Conservation (phyloP, 2,113 vertebrate genomes). For the Dinomys branickii region DNA sequence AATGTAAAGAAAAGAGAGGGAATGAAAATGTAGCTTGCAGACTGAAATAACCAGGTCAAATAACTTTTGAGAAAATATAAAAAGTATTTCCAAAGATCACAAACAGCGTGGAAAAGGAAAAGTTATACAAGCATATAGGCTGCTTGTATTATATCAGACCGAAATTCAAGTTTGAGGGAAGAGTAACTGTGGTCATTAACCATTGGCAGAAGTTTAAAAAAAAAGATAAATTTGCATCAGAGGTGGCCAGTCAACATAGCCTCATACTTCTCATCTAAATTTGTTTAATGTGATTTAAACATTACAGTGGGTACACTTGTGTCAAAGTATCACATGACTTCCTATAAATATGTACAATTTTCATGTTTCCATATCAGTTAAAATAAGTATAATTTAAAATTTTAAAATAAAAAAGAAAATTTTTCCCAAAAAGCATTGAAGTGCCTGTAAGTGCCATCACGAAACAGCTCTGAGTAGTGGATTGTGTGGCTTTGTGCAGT, state of each 20-base stretch:
- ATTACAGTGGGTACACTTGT: not conserved
- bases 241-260: not conserved
- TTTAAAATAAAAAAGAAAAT: not conserved
- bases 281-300: not conserved
- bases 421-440: not conserved
- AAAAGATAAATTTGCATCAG: not conserved
- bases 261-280: not conserved
- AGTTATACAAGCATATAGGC: not conserved
- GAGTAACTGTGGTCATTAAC: not conserved
- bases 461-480: not conserved
- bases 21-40: not conserved
- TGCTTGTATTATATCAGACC: not conserved
- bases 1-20: not conserved
- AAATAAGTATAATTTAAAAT: not conserved
- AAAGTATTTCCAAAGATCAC: slow-evolving; percentile 8
- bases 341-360: not conserved
- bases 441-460: not conserved
- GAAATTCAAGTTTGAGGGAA: not conserved
- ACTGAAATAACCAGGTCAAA: not conserved
- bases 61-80: not conserved
- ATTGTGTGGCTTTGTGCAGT: not conserved
- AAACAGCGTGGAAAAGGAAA: not conserved
- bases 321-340: no score
- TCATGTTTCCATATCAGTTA: not conserved
- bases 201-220: not conserved